Base-by-base conservation (phyloP, 2,888 invertebrate species). In the Elaeidobius kamerunicus region DNA sequence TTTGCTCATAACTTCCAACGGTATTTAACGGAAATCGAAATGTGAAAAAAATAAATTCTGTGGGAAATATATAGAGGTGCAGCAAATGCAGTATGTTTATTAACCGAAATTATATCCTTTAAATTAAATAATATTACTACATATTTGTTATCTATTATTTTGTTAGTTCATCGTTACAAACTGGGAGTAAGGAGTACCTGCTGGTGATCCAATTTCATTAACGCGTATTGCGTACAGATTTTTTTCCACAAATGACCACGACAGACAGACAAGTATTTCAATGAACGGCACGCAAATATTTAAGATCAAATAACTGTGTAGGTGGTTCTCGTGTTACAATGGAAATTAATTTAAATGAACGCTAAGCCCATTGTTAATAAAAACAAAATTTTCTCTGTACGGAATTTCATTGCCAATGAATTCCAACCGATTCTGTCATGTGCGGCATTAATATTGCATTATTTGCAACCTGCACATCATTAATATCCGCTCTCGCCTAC, bases 381-480 rank as follows among this genome's bases (percentile, higher is more conserved):
- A 41, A 49, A 36, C 34, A 20, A 43, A 50, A 44, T 50, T 50
- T 50, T 41, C 38, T 38, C 36, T n/a, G 19, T 28, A 35, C 34
- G 40, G 40, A 48, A 48, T 48, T 44, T 35, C 49, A 49, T 49
- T 49, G 49, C 42, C 27, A 43, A 38, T 50, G 18, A 23, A 34
- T 43, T 42, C 15, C 9, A 14, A 39, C 6, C 1, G 32, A 42
- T 42, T 42, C 18, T 28, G 30, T 30, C 18, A 42, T 17, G 7
- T 42, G 19, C 28, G 27, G 18, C 39, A 18, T 47, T 28, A 39
- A 15, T 16, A 39, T 46, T 46, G 15, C 36, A 41, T 48, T 48
- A 48, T 48, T 48, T 32, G 41, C 27, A 49, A 48, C 18, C 40
- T 28, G 42, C 42, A 35, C 35, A 35, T 50, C 50, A 43, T 50